phyloP scores from a whole-genome alignment of 2,797 vertebrate species.

The Myotis myotis region DNA sequence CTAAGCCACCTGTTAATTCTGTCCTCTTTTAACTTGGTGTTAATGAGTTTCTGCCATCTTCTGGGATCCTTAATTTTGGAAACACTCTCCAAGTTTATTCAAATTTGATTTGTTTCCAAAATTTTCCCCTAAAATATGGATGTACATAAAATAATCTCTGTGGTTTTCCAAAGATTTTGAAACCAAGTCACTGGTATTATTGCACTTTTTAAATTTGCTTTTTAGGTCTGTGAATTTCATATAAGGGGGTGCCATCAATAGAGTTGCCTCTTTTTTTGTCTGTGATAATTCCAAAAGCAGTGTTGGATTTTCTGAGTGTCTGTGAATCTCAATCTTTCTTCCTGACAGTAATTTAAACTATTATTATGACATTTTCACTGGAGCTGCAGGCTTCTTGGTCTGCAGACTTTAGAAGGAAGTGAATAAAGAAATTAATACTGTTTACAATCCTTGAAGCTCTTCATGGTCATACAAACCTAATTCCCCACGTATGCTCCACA shows the following conservation, averaged over 20 bases:
- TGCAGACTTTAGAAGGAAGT: slow-evolving; percentile 45
- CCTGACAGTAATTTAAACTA: slow-evolving; percentile 30
- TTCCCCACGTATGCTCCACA: neutral
- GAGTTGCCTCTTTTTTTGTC: neutral
- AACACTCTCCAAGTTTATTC: neutral
- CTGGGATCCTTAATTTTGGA: slow-evolving; percentile 43
- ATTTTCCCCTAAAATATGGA: neutral
- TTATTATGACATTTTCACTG: slow-evolving; percentile 16
- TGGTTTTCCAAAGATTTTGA: neutral
- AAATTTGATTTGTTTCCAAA: slow-evolving; percentile 14
- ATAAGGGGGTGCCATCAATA: neutral
- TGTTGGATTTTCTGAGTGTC: neutral
- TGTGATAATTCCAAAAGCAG: neutral
- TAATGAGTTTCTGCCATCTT: slow-evolving; percentile 26
- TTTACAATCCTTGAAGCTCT: neutral
- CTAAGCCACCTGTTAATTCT: neutral
- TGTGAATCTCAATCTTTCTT: slow-evolving; percentile 42
- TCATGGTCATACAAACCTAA: slow-evolving; percentile 16
- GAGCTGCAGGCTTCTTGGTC: neutral
- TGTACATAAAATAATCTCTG: neutral
- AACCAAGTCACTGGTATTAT: neutral
- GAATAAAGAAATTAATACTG: slow-evolving; percentile 56
- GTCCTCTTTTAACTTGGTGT: slow-evolving; percentile 12
- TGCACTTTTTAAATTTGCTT: slow-evolving; percentile 18
- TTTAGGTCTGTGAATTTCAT: slow-evolving; percentile 17